Conservation (phyloP, 1,140 invertebrate genomes). For the Heliconius eleuchia region DNA sequence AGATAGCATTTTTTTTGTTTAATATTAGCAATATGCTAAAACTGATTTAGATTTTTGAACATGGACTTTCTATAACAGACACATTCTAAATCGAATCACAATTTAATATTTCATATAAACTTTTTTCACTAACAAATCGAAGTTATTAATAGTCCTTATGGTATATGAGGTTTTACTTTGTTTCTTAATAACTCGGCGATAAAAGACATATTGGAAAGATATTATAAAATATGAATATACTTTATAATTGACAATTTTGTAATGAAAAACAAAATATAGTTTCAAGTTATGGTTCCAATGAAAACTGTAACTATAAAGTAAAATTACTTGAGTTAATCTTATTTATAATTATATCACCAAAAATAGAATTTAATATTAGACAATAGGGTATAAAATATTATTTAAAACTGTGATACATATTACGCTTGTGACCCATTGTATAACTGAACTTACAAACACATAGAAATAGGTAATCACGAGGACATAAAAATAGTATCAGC, state of each 20-base stretch:
- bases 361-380: slow-evolving; percentile 48
- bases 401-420: slow-evolving; percentile 24
- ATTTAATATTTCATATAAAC: background rate
- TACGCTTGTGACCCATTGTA: background rate
- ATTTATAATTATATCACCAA: slow-evolving; percentile 43
- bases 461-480: no score
- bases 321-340: background rate
- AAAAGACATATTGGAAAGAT: no score
- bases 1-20: no score
- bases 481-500: no score
- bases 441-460: no score
- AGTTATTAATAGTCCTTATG: background rate
- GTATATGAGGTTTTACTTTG: background rate
- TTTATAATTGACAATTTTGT: background rate
- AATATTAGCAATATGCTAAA: no score
- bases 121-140: background rate
- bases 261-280: background rate
- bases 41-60: background rate
- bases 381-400: slow-evolving; percentile 38
- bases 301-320: background rate
- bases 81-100: background rate
- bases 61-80: background rate
- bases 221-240: background rate
- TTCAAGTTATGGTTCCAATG: background rate
- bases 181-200: background rate